Conservation (phyloP, 2,888 invertebrate genomes). For the Orchesellides sinensis region DNA sequence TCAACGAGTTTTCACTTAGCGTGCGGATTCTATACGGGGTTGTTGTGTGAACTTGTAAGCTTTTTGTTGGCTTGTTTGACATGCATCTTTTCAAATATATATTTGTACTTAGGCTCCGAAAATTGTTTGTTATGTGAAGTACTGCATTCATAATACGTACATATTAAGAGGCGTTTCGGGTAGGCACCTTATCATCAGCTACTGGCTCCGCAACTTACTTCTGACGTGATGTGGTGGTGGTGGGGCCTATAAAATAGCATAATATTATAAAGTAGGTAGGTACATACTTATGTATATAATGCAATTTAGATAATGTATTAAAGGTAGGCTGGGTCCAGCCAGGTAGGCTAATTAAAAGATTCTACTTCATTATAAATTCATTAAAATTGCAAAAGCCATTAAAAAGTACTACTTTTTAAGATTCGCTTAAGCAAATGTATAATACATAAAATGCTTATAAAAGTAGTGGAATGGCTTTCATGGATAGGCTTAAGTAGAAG, state of each 20-base stretch:
- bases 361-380: background rate
- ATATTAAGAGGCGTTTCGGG: background rate
- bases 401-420: no score
- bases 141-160: background rate
- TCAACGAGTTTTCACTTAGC: slow-evolving; percentile 19
- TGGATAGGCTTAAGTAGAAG: no score
- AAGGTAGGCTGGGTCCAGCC: no score
- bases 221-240: background rate
- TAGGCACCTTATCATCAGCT: background rate
- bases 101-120: background rate
- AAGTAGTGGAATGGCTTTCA: no score
- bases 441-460: no score
- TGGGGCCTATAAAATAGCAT: background rate
- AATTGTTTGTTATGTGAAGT: background rate
- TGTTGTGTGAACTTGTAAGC: slow-evolving; percentile 39
- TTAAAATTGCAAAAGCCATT: no score
- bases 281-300: no score
- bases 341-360: no score
- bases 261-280: background rate
- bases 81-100: background rate
- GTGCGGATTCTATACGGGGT: background rate
- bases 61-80: slow-evolving; percentile 26
- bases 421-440: no score
- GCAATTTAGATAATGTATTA: no score
- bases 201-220: background rate